Conservation (phyloP, 2,113 vertebrate species). For the Phyllostomus discolor region DNA sequence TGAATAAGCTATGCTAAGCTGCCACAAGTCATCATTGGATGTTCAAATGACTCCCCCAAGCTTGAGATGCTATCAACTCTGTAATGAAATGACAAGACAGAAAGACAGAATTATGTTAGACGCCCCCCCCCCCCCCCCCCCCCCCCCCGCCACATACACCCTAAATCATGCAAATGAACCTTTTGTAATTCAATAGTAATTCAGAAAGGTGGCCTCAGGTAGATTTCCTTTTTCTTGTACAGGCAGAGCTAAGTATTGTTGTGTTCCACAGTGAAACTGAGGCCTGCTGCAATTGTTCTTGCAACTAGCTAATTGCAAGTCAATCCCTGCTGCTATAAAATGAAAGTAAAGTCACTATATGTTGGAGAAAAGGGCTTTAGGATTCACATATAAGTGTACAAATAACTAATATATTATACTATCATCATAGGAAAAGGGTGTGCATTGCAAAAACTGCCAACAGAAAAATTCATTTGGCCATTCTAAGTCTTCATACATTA, state of each 20-base stretch:
- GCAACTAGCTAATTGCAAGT: not conserved
- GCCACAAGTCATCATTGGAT: not conserved
- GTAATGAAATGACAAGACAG: not conserved
- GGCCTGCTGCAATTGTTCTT: not conserved
- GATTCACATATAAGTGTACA: conserved; percentile 15
- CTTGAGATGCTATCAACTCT: not conserved
- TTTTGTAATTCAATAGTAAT: not conserved
- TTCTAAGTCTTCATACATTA: not conserved
- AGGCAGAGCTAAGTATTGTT: not conserved
- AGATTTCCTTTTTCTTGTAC: not conserved
- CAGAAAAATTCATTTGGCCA: not conserved
- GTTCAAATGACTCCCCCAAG: not conserved
- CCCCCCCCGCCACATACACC: not conserved
- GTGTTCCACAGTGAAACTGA: not conserved
- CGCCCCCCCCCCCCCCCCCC: too few species aligned
- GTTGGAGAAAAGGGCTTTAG: not conserved
- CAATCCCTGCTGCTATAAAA: not conserved
- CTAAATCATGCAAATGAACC: not conserved
- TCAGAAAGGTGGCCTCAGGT: not conserved
- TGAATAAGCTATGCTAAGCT: not conserved
- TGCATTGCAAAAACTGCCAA: not conserved
- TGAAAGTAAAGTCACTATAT: not conserved
- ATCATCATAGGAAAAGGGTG: not conserved
- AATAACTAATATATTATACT: not conserved
- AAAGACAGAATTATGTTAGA: not conserved